Base-by-base conservation (phyloP, 2,113 vertebrate genomes). In the Onychostruthus taczanowskii region DNA sequence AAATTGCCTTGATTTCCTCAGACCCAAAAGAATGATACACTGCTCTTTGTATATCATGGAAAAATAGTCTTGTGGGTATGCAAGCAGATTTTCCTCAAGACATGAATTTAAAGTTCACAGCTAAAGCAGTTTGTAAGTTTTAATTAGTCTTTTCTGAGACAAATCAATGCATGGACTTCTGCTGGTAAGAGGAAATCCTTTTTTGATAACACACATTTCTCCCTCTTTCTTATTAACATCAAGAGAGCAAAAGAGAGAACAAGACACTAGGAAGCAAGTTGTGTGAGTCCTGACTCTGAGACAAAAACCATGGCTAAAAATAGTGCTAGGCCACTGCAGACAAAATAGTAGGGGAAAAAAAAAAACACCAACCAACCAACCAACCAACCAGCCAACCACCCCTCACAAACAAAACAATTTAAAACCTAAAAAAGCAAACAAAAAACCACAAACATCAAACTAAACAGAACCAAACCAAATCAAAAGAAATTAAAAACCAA, bases 71-170 rank as follows among this genome's bases (percentile, higher is more conserved):
- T 89, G 55, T 63, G 35, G 33, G 7, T 87, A 78, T 63, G 31
- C 27, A 87, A 88, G 61, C 50, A 90, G 61, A 70, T 77, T 93
- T 94, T 88, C 21, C 22, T 74, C 24, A 88, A 28, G 35, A 66
- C 20, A 77, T 30, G 16, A 70, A 80, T 86, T 92, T 70, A 33
- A 90, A 88, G 39, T 86, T 92, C 35, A 70, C 39, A 74, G 33
- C 33, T 90, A 92, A 62, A 90, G 49, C 56, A 68, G 30, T 94
- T 80, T 68, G 28, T n/a, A 86, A 93, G 50, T 93, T 90, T 95
- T 95, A 95, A 92, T 93, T 92, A 89, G 35, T 64, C 62, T 74
- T 90, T 89, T 83, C 82, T 80, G 62, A 88, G 74, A 58, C n/a
- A 90, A 91, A 85, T 70, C 31, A 52, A 37, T 92, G 49, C 67